phyloP scores from a whole-genome alignment of 2,797 vertebrate genomes.

The Limosa lapponica region DNA sequence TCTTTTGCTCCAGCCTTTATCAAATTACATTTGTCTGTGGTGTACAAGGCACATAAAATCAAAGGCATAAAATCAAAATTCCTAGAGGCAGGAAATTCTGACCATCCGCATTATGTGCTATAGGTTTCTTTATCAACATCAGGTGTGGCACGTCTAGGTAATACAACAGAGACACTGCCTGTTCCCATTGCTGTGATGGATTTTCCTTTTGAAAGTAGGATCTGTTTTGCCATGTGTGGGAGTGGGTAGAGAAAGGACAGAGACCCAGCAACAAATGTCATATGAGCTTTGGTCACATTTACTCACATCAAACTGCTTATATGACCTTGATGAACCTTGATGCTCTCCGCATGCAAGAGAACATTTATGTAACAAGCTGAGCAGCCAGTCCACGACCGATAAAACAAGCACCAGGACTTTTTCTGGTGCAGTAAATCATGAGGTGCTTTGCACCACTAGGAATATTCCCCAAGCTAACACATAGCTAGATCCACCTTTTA shows the following conservation, averaged over 20 bases:
- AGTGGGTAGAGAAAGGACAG: background rate
- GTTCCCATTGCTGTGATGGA: background rate
- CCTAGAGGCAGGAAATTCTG: background rate
- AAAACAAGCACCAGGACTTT: background rate
- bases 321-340: background rate
- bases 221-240: rapidly evolving
- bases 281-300: background rate
- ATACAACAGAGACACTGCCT: background rate
- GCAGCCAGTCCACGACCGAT: background rate
- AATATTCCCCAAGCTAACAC: background rate
- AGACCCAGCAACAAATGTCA: background rate
- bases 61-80: background rate
- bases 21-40: background rate
- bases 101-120: too few species aligned
- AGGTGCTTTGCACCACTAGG: background rate
- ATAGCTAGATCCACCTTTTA: background rate
- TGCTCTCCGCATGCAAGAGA: background rate
- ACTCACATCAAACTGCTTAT: background rate
- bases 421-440: background rate
- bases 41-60: background rate
- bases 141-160: background rate
- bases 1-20: background rate
- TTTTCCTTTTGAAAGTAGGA: background rate
- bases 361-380: background rate
- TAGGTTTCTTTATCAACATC: rapidly evolving